phyloP scores from a whole-genome alignment of 2,888 invertebrate genomes.

The Apocheima hispidaria region DNA sequence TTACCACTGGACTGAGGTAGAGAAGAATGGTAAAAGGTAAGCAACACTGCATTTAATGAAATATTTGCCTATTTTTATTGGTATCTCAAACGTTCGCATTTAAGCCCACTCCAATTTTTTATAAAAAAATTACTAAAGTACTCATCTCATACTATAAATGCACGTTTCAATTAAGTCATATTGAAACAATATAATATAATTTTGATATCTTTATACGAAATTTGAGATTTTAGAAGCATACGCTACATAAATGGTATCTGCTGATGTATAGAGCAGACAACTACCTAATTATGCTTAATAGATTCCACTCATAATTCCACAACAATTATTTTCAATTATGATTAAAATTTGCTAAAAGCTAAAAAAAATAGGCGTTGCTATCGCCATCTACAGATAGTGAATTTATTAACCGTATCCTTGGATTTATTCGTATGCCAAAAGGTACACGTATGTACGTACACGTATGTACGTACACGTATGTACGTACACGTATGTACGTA shows the following conservation, averaged over 20 bases:
- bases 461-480: no score
- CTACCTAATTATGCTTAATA: no score
- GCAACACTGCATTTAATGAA: slow-evolving; percentile 8
- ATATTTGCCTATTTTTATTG: not conserved
- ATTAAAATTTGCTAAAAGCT: no score
- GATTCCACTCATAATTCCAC: no score
- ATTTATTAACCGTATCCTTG: slow-evolving; percentile 4
- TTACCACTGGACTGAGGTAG: slow-evolving; percentile 9
- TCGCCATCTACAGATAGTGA: no score
- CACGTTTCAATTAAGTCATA: not conserved
- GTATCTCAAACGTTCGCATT: no score
- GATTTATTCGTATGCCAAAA: not conserved
- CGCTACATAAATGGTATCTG: no score
- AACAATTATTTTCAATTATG: no score
- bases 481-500: not conserved
- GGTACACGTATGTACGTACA: slow-evolving; percentile 3
- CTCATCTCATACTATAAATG: not conserved
- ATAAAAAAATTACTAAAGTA: not conserved
- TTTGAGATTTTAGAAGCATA: no score
- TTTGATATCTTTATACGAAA: no score
- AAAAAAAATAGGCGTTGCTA: not conserved
- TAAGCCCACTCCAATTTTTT: not conserved
- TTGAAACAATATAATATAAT: not conserved
- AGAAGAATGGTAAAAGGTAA: slow-evolving; percentile 10
- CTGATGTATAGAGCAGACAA: no score